These are phyloP conservation scores for Petrocephalus microphthalmus DNA, from an alignment of 2,113 vertebrate species.

Conservation along the genomic window DNA sequence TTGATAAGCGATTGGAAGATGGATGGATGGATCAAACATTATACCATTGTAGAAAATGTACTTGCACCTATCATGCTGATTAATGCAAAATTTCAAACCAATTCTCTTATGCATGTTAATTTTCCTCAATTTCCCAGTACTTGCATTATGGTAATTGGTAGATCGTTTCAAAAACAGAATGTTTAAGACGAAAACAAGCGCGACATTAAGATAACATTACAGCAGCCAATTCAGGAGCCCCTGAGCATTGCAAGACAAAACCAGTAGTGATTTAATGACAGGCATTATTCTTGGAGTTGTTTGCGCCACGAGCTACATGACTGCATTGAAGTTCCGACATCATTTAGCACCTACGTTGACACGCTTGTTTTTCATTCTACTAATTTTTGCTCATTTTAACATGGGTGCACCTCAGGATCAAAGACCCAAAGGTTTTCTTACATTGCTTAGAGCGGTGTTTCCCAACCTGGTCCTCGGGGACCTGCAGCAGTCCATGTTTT, in stretches of 20 bases:
- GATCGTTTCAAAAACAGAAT: background rate
- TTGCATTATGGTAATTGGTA: constrained; percentile 5
- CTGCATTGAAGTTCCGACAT: background rate
- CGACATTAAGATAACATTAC: background rate
- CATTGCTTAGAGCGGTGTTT: background rate
- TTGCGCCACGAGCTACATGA: background rate
- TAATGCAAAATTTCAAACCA: background rate
- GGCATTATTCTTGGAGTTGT: background rate
- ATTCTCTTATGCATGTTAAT: background rate
- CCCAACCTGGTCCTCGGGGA: background rate
- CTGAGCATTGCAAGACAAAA: background rate
- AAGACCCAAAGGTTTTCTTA: background rate
- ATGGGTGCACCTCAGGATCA: background rate
- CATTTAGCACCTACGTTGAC: background rate
- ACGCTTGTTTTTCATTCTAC: background rate
- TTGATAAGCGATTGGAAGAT: background rate
- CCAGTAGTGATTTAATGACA: background rate
- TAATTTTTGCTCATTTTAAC: background rate
- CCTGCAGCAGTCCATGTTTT: background rate
- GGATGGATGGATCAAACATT: background rate
- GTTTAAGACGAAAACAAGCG: background rate
- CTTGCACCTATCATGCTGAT: background rate
- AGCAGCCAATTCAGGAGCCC: background rate
- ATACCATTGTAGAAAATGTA: background rate
- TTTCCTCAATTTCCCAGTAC: background rate